Conservation (phyloP, 1,140 invertebrate species). For the Pseudomyrmex dendroicus region DNA sequence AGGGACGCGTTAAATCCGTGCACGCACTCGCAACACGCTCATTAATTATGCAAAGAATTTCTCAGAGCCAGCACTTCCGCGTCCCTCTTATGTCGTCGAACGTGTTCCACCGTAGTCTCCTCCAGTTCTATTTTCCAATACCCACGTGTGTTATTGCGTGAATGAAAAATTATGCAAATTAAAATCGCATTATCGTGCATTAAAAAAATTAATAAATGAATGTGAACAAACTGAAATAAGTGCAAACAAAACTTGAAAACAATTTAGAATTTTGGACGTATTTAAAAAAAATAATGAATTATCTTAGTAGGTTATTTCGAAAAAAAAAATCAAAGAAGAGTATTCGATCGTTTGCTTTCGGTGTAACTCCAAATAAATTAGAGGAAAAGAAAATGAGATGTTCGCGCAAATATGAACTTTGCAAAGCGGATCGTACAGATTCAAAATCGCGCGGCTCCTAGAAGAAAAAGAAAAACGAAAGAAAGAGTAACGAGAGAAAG, state of each 20-base stretch:
- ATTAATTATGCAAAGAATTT: slow-evolving; percentile 59
- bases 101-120: neutral
- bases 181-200: neutral
- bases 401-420: slow-evolving; percentile 20
- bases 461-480: neutral
- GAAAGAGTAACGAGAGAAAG: neutral
- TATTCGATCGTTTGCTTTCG: neutral
- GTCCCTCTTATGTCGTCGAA: slow-evolving; percentile 4
- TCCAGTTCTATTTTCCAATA: too few relatives aligned
- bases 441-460: slow-evolving; percentile 25
- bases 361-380: slow-evolving; percentile 1
- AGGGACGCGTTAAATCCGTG: slow-evolving; percentile 29
- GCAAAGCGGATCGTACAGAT: slow-evolving; percentile 46
- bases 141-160: neutral
- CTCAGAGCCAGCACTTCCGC: slow-evolving; percentile 15
- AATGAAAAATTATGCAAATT: neutral
- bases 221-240: too few relatives aligned
- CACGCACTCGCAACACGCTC: slow-evolving; percentile 45
- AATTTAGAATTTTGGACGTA: neutral
- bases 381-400: slow-evolving; percentile 22
- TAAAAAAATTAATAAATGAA: neutral
- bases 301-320: neutral
- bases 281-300: neutral
- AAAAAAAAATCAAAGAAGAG: neutral
- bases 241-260: neutral